Evolutionary conservation across 2,113 vertebrate genomes (phyloP), one percentile per base, ranked within the genome.

Genomic region (Pedionomus torquatus): DNA sequence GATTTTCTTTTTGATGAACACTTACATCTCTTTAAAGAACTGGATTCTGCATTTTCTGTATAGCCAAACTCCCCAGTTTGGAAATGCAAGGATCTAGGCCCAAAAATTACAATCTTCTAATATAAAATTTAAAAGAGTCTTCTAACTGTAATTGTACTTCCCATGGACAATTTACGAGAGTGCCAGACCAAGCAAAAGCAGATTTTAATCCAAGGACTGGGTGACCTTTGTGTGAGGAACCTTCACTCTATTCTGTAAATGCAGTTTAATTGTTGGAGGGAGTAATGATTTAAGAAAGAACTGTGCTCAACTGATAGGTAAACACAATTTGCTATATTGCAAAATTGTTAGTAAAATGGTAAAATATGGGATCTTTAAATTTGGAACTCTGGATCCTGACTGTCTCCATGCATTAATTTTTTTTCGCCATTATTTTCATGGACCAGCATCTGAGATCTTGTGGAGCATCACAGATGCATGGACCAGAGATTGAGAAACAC

Each of bases 391-490:
- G 60, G 35, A 48, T 69, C 54, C 28, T 78, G 16, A 46, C 30
- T 74, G 12, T 43, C 39, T 78, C 65, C 10, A 4, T 46, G 26
- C 28, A 44, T 75, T 69, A 43, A 3, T 65, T 13, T 41, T 20
- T 57, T 58, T 23, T 10, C 30, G 4, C 25, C 25, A 21, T 20
- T 30, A 2, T 81, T 75, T 87, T 75, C 7, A 6, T 54, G 41
- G 13, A 49, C 74, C 6, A 8, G 35, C 39, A 81, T 78, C 44
- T 84, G 55, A 35, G 64, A 44, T 9, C 21, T 83, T 48, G 23
- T 3, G 3, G 37, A 81, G 16, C 7, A 35, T 78, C 64, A 52
- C 0, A 3, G 35, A 35, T 70, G 16, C 0, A 0, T 17, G 4
- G 63, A 72, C 58, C 31, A 72, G 17, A 43, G 35, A 43, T 1